Conservation (phyloP, 1,140 invertebrate genomes). For the Oreohelix idahoensis region DNA sequence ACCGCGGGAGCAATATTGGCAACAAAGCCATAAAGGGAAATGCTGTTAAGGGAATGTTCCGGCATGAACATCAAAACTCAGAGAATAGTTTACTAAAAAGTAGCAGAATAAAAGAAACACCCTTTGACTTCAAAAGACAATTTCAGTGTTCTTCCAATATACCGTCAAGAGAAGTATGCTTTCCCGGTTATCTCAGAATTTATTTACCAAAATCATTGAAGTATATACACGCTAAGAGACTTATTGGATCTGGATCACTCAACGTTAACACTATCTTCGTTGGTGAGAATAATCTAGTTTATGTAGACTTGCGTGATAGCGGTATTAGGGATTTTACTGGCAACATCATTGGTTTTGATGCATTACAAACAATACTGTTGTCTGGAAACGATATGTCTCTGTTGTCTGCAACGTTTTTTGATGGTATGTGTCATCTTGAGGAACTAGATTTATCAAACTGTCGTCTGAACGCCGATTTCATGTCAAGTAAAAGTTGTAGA, state of each 20-base stretch:
- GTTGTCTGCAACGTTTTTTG: not conserved
- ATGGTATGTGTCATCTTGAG: not conserved
- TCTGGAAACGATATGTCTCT: constrained; percentile 2
- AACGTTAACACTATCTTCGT: not conserved
- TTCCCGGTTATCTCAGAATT: not conserved
- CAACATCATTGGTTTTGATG: not conserved
- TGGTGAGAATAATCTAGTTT: not conserved
- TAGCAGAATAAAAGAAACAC: too few relatives aligned
- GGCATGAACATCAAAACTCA: too few relatives aligned
- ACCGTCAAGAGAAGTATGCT: not conserved
- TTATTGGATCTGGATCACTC: not conserved
- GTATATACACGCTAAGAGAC: not conserved
- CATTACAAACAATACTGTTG: not conserved
- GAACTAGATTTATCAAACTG: not conserved
- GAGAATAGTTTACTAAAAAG: too few relatives aligned
- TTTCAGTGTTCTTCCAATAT: not conserved
- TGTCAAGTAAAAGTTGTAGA: not conserved
- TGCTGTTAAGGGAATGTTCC: too few relatives aligned
- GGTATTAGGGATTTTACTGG: not conserved
- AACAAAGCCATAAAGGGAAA: too few relatives aligned
- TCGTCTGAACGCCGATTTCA: not conserved
- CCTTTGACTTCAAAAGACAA: not conserved
- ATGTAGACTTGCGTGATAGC: not conserved
- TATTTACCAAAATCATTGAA: not conserved
- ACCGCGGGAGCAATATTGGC: too few relatives aligned